These are phyloP conservation scores for Melanotaenia trifasciata DNA, from an alignment of 2,797 vertebrate genomes.

Conservation along the genomic window DNA sequence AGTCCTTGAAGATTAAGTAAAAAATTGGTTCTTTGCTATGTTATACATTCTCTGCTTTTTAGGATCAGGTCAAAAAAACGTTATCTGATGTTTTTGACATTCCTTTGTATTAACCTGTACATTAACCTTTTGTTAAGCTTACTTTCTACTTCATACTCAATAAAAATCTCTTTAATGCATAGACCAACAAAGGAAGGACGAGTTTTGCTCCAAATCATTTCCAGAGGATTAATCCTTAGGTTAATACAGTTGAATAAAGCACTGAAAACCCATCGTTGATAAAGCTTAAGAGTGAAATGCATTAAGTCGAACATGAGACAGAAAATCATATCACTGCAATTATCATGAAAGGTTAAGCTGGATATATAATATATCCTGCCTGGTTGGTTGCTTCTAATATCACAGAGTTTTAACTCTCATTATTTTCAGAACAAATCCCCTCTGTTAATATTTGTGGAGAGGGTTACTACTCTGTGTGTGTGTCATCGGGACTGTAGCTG, in stretches of 20 bases:
- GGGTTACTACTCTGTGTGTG: not conserved
- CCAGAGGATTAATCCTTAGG: conserved; percentile 27
- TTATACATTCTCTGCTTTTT: not conserved
- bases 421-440: not conserved
- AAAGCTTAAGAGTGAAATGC: not conserved
- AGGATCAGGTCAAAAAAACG: not conserved
- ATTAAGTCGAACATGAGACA: not conserved
- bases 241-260: conserved; percentile 19
- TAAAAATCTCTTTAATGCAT: not conserved
- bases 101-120: conserved; percentile 8
- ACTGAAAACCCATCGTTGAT: not conserved
- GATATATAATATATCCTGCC: not conserved
- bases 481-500: not conserved
- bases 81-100: not conserved
- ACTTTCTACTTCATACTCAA: not conserved
- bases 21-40: too few relatives aligned
- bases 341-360: not conserved
- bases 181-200: not conserved
- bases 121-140: conserved; percentile 14
- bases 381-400: conserved; percentile 10
- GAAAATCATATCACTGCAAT: not conserved
- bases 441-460: not conserved
- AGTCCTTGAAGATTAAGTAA: too few relatives aligned
- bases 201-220: not conserved
- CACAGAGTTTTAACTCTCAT: not conserved